Percentiles rank a stretch among this genome's conserved stretches.
Conservation (phyloP, 2,888 invertebrate genomes). For the Drosophila lutescens region DNA sequence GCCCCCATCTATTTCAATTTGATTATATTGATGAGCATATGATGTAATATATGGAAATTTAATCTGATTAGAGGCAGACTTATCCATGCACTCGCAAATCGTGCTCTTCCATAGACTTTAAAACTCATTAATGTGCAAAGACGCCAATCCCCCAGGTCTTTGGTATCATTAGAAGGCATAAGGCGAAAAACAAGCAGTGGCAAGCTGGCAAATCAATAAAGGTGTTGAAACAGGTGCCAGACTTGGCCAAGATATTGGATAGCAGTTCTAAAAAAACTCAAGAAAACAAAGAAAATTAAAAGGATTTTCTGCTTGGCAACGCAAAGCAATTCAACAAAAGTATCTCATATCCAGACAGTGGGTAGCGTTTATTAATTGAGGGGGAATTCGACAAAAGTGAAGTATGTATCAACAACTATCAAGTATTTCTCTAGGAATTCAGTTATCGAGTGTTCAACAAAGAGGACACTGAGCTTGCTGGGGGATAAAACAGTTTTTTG, state of each 20-base stretch:
- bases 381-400: slow-evolving; percentile 3
- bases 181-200: background rate
- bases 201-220: slow-evolving; percentile 38
- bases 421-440: background rate
- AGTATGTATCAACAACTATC: background rate
- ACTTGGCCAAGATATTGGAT: slow-evolving; percentile 18
- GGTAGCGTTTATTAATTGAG: slow-evolving; percentile 30
- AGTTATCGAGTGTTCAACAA: background rate
- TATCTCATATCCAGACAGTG: slow-evolving; percentile 24
- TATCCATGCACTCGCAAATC: background rate
- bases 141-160: slow-evolving; percentile 16
- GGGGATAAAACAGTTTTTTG: slow-evolving; percentile 4
- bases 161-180: slow-evolving; percentile 19
- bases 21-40: slow-evolving; percentile 52
- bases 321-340: slow-evolving; percentile 17
- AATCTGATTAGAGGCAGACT: slow-evolving; percentile 53
- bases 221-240: slow-evolving; percentile 27
- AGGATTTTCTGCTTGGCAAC: slow-evolving; percentile 26
- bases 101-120: slow-evolving; percentile 41
- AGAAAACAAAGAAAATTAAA: slow-evolving; percentile 4
- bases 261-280: slow-evolving; percentile 23
- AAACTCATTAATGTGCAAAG: slow-evolving; percentile 65
- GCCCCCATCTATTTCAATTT: slow-evolving; percentile 50
- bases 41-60: slow-evolving; percentile 59
- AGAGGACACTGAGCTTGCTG: background rate